A percentile compares a stretch with the other conserved stretches of the same genome.
phyloP scores from a whole-genome alignment of 2,113 vertebrate genomes.

The Pan troglodytes region NHGRI_mPanTro3-v2.1_pri NC_072408.2:133464501-133465000 shows the following conservation, averaged over 20 bases:
- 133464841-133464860: neutral
- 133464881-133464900: too few relatives aligned
- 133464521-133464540: too few relatives aligned
- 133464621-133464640: too few relatives aligned
- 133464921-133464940: fast-evolving
- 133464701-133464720: neutral
- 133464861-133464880: too few relatives aligned
- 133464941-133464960: neutral
- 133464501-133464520: too few relatives aligned
- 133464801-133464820: neutral
- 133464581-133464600: too few relatives aligned
- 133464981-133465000: neutral
- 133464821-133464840: neutral
- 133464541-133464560: too few relatives aligned
- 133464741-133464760: neutral
- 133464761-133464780: neutral
- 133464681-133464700: neutral
- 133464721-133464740: neutral
- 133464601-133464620: too few relatives aligned
- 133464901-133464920: too few relatives aligned
- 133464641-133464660: neutral
- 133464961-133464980: neutral
- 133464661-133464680: neutral
- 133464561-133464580: too few relatives aligned
- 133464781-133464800: neutral